These are phyloP conservation scores for Bovichtus diacanthus DNA, from an alignment of 2,797 vertebrate species.

Conservation along the genomic window DNA sequence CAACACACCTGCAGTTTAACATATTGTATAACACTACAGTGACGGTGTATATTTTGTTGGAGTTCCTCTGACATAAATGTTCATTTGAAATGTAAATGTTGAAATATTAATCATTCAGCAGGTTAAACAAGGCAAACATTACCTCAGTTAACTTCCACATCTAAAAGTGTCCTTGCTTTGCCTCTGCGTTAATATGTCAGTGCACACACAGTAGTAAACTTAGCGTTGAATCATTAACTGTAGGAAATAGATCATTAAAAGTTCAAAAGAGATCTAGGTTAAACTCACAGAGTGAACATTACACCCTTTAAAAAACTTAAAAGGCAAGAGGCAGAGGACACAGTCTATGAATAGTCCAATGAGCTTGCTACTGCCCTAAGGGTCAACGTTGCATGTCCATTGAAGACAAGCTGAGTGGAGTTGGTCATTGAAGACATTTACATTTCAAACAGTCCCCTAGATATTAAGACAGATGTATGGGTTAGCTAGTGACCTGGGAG, in stretches of 20 bases:
- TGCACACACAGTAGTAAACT: slow-evolving; percentile 81
- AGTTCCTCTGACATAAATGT: background rate
- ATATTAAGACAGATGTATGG: slow-evolving; percentile 73
- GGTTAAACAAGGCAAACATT: slow-evolving; percentile 16
- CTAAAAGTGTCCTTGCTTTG: slow-evolving; percentile 56
- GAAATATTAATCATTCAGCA: background rate
- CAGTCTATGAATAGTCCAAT: slow-evolving; percentile 79
- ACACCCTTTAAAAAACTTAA: slow-evolving; percentile 86
- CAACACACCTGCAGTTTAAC: background rate
- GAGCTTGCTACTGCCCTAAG: slow-evolving; percentile 70
- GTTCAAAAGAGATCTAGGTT: slow-evolving; percentile 87
- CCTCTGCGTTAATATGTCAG: slow-evolving; percentile 77
- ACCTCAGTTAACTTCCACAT: slow-evolving; percentile 55
- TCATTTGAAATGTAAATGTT: background rate
- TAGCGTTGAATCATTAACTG: slow-evolving; percentile 87
- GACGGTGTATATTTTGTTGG: background rate
- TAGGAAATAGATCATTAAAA: slow-evolving; percentile 89
- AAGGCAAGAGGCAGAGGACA: slow-evolving; percentile 79
- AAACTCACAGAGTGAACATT: slow-evolving; percentile 85
- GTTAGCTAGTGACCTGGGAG: slow-evolving; percentile 57
- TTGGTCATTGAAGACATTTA: slow-evolving; percentile 76
- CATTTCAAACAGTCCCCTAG: slow-evolving; percentile 77
- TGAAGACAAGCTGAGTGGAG: slow-evolving; percentile 68
- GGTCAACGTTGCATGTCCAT: slow-evolving; percentile 75
- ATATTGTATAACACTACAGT: background rate